Evolutionary conservation across 2,797 vertebrate species (phyloP), one percentile per base, ranked within the genome.

Genomic region (Acrocephalus scirpaceus): DNA sequence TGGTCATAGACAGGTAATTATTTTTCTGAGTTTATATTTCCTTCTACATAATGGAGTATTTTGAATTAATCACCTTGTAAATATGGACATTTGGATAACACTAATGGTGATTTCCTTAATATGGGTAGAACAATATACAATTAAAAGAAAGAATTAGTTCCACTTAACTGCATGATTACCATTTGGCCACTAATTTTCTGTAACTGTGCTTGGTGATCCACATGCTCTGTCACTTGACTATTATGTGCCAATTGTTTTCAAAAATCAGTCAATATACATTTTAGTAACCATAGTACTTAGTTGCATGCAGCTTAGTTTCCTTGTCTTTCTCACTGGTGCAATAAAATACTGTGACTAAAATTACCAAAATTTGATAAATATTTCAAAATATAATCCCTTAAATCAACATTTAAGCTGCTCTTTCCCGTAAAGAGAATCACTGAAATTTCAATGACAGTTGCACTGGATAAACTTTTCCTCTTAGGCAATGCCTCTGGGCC

Each of bases 1-100:
- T 60, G 95, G 95, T 42, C 7, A 27, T 4, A 93, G 73, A 79
- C 96, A 93, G 96, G 97, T 97, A 96, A 95, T n/a, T 80, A 3
- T 91, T 78, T 45, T 86, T 60, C 45, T 75, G 40, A 44, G 20
- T 70, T 75, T 81, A 44, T 69, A 45, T 15, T 78, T 84, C 16
- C 21, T n/a, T 61, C 34, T 77, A 23, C 9, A 10, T 64, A 53
- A 60, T 27, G 8, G 29, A 90, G 6, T 76, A 32, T 56, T 91
- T 79, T 76, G 9, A 82, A 60, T 77, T 53, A 60, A 50, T 76
- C 8, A 38, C 15, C 11, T 26, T 50, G 26, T 72, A 92, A 54
- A 51, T 62, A 58, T 6, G 22, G 51, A 44, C 44, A 69, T 38
- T n/a, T 65, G 45, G 12, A 27, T 65, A 75, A 38, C 66, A 53